Evolutionary conservation across 2,888 invertebrate species (phyloP).

Genomic region (Papilio elwesi): DNA sequence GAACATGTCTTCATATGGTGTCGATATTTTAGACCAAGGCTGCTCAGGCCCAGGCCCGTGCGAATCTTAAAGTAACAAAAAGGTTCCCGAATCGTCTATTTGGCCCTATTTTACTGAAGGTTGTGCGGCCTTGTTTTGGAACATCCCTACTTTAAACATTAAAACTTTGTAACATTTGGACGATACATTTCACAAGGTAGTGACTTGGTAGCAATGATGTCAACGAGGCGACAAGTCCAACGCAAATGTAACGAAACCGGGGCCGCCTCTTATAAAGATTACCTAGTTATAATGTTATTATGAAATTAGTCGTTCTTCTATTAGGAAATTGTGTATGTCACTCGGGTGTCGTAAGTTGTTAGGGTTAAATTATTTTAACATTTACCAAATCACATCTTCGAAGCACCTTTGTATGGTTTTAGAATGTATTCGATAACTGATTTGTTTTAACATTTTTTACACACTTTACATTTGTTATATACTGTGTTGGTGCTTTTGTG

Average conservation of each 20-base stretch:
- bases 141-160: no score
- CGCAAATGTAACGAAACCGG: slow-evolving; percentile 65
- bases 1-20: no score
- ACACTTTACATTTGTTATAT: slow-evolving; percentile 53
- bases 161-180: no score
- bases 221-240: not conserved
- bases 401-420: slow-evolving; percentile 31
- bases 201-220: not conserved
- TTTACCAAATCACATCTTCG: slow-evolving; percentile 72
- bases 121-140: no score
- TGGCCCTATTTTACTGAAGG: no score
- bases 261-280: slow-evolving; percentile 76
- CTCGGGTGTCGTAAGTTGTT: slow-evolving; percentile 70
- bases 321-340: slow-evolving; percentile 72
- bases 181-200: not conserved
- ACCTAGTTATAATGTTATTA: slow-evolving; percentile 63
- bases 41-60: no score
- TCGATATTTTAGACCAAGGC: no score
- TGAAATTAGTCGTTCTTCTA: slow-evolving; percentile 59
- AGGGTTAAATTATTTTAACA: slow-evolving; percentile 63
- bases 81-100: no score
- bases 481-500: slow-evolving; percentile 29
- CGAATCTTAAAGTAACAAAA: no score
- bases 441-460: slow-evolving; percentile 37
- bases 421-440: slow-evolving; percentile 23